A percentile compares a stretch with the other conserved stretches of the same genome.
phyloP scores from a whole-genome alignment of 2,113 vertebrate species.

The Gymnobelideus leadbeateri region DNA sequence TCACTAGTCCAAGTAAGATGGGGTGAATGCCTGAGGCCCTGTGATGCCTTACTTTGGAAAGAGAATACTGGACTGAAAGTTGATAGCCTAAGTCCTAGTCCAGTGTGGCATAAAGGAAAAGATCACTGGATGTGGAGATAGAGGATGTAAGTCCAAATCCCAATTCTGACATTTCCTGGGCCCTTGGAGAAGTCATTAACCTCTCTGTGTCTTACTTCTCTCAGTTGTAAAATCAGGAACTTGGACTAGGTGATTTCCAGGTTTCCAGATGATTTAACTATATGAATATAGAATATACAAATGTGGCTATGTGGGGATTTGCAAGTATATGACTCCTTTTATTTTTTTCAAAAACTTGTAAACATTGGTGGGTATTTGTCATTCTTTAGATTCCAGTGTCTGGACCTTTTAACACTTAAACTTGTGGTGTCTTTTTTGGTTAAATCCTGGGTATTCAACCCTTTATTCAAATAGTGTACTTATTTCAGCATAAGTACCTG shows the following conservation, averaged over 20 bases:
- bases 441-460: constrained; percentile 65
- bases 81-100: background rate
- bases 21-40: background rate
- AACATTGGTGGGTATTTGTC: constrained; percentile 54
- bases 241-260: constrained; percentile 18
- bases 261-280: background rate
- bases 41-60: background rate
- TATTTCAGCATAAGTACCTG: constrained; percentile 76
- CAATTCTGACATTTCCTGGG: background rate
- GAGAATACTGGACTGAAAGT: background rate
- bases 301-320: background rate
- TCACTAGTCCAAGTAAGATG: background rate
- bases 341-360: constrained; percentile 25
- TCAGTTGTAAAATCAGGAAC: background rate
- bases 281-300: background rate
- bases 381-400: constrained; percentile 69
- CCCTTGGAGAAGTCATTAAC: background rate
- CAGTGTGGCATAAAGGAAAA: background rate
- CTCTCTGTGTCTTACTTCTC: background rate
- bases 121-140: background rate
- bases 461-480: constrained; percentile 74
- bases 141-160: background rate
- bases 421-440: constrained; percentile 70
- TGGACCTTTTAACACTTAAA: constrained; percentile 67
- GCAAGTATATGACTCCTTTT: background rate